Conservation (phyloP, 2,113 vertebrate genomes). For the Lepus europaeus region DNA sequence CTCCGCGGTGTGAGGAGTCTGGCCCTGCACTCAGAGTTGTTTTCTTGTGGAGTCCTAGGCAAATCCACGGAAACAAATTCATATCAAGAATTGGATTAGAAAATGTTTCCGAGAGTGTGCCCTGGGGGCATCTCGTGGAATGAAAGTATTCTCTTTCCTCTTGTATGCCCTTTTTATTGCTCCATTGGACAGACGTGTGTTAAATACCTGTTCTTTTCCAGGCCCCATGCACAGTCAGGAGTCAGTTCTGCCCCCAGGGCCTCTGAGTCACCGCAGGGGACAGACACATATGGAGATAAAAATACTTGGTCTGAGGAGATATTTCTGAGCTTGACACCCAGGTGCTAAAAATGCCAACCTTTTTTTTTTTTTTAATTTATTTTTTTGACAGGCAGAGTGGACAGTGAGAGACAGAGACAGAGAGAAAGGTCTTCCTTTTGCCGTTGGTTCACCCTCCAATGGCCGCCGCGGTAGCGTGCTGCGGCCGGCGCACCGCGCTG, state of each 20-base stretch:
- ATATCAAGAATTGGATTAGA: slow-evolving; percentile 5
- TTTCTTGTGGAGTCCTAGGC: slow-evolving; percentile 28
- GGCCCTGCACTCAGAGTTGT: neutral
- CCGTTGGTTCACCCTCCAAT: too few relatives aligned
- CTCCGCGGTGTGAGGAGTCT: neutral
- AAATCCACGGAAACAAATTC: slow-evolving; percentile 50
- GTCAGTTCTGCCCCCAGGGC: neutral
- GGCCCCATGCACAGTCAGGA: neutral
- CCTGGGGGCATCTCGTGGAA: neutral
- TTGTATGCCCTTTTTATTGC: neutral
- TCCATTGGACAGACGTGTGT: neutral
- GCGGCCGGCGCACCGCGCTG: too few relatives aligned
- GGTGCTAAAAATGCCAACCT: neutral
- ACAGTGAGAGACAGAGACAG: too few relatives aligned
- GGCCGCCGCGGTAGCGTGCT: too few relatives aligned
- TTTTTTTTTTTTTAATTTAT: too few relatives aligned
- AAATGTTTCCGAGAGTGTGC: slow-evolving; percentile 26
- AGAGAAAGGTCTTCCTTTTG: too few relatives aligned
- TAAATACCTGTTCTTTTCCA: neutral
- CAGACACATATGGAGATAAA: neutral
- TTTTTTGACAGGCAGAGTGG: too few relatives aligned
- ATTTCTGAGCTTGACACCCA: neutral
- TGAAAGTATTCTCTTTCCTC: neutral
- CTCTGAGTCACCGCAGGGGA: neutral
- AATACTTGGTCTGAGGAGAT: neutral